phyloP scores from a whole-genome alignment of 2,888 invertebrate species.

The Candidula unifasciata region DNA sequence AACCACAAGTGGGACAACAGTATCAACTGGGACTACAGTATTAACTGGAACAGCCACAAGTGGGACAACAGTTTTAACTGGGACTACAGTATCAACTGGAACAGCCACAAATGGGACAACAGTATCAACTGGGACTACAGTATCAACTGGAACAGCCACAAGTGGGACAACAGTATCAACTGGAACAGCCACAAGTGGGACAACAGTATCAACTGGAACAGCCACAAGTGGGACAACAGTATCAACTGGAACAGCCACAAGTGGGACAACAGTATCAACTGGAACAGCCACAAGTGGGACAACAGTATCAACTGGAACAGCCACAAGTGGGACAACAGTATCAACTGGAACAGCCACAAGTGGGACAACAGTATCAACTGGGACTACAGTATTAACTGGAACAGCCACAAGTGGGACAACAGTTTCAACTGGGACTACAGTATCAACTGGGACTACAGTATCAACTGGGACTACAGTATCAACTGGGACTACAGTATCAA shows the following conservation, averaged over 20 bases:
- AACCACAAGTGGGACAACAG: not conserved
- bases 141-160: not conserved
- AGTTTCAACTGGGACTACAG: not conserved
- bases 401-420: conserved; percentile 21
- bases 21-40: not conserved
- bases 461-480: conserved; percentile 14
- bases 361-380: not conserved
- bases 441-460: not conserved
- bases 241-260: conserved; percentile 29
- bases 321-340: not conserved
- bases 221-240: conserved; percentile 19
- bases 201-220: conserved; percentile 16
- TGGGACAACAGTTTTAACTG: not conserved
- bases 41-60: not conserved
- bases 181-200: not conserved
- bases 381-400: too few species aligned
- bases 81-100: too few species aligned
- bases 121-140: conserved; percentile 2
- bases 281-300: not conserved
- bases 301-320: not conserved
- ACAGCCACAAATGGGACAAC: conserved; percentile 22
- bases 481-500: conserved; percentile 32
- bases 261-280: not conserved
- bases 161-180: conserved; percentile 23
- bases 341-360: not conserved